Conservation (phyloP, 2,888 invertebrate genomes). For the Caenorhabditis angaria region DNA sequence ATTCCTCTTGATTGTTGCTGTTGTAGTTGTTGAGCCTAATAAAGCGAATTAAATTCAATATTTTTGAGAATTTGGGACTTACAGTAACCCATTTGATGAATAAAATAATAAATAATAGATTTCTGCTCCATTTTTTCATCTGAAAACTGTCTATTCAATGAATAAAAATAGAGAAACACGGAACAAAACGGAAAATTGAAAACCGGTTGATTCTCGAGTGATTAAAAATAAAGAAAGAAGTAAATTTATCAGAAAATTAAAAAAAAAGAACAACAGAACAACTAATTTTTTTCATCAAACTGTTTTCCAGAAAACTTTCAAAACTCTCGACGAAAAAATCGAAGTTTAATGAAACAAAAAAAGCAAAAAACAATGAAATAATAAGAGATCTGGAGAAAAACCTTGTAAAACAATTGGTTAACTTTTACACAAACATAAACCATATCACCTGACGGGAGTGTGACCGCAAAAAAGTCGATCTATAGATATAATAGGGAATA, state of each 20-base stretch:
- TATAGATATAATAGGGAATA: neutral
- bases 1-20: neutral
- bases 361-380: too few species aligned
- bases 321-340: too few species aligned
- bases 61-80: neutral
- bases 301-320: too few species aligned
- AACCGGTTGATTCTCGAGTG: too few species aligned
- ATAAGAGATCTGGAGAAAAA: neutral
- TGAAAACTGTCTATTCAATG: constrained; percentile 3
- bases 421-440: neutral
- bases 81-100: neutral
- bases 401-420: neutral
- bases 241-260: too few species aligned
- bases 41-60: too few species aligned
- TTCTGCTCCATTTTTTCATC: neutral
- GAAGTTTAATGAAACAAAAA: too few species aligned
- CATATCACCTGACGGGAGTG: constrained; percentile 1
- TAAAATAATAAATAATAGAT: neutral
- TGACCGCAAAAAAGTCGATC: neutral
- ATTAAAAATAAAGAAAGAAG: too few species aligned
- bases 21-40: neutral
- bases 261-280: too few species aligned
- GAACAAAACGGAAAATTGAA: too few species aligned
- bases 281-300: too few species aligned
- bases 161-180: too few species aligned